A percentile compares a stretch with the other conserved stretches of the same genome.
Evolutionary conservation across 2,888 invertebrate genomes (phyloP).

Genomic region (Tanytarsus gracilentus): DNA sequence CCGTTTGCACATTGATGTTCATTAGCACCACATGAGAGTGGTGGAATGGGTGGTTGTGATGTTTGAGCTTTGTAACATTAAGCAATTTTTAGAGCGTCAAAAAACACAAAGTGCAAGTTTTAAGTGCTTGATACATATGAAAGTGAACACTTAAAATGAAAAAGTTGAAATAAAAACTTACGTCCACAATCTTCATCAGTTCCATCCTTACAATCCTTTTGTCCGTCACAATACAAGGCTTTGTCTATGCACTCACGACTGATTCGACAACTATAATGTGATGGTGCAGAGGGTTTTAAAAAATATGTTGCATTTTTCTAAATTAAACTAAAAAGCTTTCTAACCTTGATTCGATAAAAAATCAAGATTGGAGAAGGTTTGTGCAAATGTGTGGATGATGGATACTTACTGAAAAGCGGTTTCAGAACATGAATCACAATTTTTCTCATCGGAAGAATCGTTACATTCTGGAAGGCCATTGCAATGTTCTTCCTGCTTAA

Average conservation of each 20-base stretch:
- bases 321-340: background rate
- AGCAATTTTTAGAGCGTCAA: background rate
- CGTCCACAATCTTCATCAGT: conserved; percentile 46
- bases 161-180: conserved; percentile 34
- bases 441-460: conserved; percentile 55
- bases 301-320: background rate
- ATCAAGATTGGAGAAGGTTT: background rate
- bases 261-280: conserved; percentile 7
- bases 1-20: conserved; percentile 45
- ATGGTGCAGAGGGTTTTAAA: background rate
- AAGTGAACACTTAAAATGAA: background rate
- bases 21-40: conserved; percentile 29
- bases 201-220: conserved; percentile 45
- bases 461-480: conserved; percentile 45
- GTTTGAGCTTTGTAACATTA: background rate
- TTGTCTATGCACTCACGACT: conserved; percentile 31
- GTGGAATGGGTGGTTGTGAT: background rate
- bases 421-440: conserved; percentile 43
- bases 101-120: background rate
- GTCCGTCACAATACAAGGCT: conserved; percentile 41
- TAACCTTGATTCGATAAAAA: background rate
- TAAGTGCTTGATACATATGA: background rate
- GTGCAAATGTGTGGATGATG: background rate
- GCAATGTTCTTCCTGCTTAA: conserved; percentile 48
- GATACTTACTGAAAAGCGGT: conserved; percentile 23